Base-by-base conservation (phyloP, 2,797 vertebrate genomes). In the Graptemys geographica region DNA sequence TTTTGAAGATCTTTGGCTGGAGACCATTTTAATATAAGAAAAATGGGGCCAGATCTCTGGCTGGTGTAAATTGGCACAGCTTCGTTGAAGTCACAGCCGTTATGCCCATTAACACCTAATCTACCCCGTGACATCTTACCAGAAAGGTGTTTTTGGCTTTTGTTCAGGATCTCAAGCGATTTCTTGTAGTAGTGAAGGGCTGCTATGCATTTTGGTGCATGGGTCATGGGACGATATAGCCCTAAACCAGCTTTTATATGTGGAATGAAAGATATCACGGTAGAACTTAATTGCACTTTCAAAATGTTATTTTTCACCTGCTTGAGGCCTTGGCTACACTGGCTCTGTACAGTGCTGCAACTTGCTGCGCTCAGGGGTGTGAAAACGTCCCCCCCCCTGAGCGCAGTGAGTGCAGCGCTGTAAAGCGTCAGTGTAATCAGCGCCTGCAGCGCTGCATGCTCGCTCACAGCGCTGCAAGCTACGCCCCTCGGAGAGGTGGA, bases 1-100 rank as follows among this genome's bases (percentile, higher is more conserved):
- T 86, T 91, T 87, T 47, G 83, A 95, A 90, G 85, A 25, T 90
- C 93, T 94, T 90, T 97, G 92, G 91, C 91, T 94, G 81, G 81
- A 95, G 74, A 83, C 25, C 76, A 25, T 87, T 3, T 4, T 88
- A 94, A 94, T 89, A 82, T 81, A 90, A 81, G 55, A 74, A 74
- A 6, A 86, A 92, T 87, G 88, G 79, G 93, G 91, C 93, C 90
- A 88, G 85, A 87, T 85, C 95, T 88, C 85, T 79, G 96, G 93
- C 90, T 83, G 59, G 57, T 80, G 72, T 93, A 88, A 94, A 85
- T 85, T 88, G 82, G 91, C 89, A 90, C 79, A 90, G 90, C 90
- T 94, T 93, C 37, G 49, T 81, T 49, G 53, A 85, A 86, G 12
- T 51, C 37, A 33, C 16, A 18, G 28, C 8, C 5, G 19, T 19